Evolutionary conservation across 2,888 invertebrate species (phyloP), one percentile per base, ranked within the genome.

Genomic region (Euspilapteryx auroguttella): DNA sequence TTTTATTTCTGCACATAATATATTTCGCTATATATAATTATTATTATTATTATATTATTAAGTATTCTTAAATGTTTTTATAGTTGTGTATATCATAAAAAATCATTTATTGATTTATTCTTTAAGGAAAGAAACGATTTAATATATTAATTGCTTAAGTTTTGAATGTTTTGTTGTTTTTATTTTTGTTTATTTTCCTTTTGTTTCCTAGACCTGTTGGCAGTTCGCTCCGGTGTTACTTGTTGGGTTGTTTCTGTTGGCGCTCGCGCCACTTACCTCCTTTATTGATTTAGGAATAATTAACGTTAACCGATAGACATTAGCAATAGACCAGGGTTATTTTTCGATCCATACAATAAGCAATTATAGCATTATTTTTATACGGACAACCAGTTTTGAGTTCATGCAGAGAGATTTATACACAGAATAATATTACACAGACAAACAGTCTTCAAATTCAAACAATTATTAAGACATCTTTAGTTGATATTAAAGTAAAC

Each of bases 1-100:
- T 75, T 73, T 75, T 76, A 76, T 75, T 75, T 75, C 55, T 73
- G 75, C 75, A 76, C 75, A 75, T 76, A 76, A 73, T 73, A 75
- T 73, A 75, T 75, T 73, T 73, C 69, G 68, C 69, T 73, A 73
- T 73, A 76, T 73, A 73, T 69, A 68, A 69, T 68, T 73, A 71
- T 71, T 69, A 71, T 73, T 71, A 71, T 73, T 73, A 73, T n/a
- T n/a, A 71, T 73, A 64, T 64, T 73, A 71, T 73, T 73, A 73
- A 73, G 73, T 75, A 76, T 75, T 75, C 73, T 65, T 71, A 66
- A 66, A 34, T 32, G 64, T 71, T 73, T 68, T 73, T 75, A 75
- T 71, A 75, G 73, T 75, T 73, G 71, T 75, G 73, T 75, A 75
- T 71, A 73, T 75, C 73, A 57, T 66, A 61, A 65, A 71, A 73